Percentiles rank a stretch among this genome's conserved stretches.
Evolutionary conservation across 2,797 vertebrate species (phyloP).

Genomic region (Hypotaenidia okinawae): DNA sequence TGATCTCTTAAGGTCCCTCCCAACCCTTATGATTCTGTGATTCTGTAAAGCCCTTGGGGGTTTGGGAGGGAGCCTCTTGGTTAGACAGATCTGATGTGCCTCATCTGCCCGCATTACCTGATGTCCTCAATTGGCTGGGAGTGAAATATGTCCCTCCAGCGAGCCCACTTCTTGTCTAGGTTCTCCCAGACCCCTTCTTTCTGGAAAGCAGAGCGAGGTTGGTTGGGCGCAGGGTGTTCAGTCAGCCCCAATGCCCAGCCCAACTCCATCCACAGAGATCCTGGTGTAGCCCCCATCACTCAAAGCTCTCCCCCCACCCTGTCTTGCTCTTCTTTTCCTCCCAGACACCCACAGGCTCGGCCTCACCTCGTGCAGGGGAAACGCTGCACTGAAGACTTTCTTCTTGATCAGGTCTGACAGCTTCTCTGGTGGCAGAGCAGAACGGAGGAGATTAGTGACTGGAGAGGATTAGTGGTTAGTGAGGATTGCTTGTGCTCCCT

Average conservation of each 20-base stretch:
- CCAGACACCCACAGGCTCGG: rapidly evolving
- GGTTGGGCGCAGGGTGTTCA: neutral
- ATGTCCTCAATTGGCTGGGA: constrained; percentile 85
- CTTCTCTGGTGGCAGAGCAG: constrained; percentile 73
- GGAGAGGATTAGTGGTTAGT: too few species aligned
- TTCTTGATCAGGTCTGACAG: constrained; percentile 80
- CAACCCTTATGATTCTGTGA: too few species aligned
- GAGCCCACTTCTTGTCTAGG: constrained; percentile 83
- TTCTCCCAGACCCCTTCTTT: neutral
- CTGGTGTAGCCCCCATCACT: neutral
- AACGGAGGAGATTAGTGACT: neutral
- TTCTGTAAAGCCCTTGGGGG: neutral
- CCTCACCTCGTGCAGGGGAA: constrained; percentile 89
- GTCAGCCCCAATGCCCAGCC: neutral
- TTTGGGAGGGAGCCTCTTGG: neutral
- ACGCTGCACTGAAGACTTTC: constrained; percentile 85
- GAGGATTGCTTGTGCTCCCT: neutral
- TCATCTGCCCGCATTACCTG: constrained; percentile 79
- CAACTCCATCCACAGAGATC: neutral
- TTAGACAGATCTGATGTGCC: neutral
- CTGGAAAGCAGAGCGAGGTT: constrained; percentile 29
- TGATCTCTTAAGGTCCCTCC: too few species aligned
- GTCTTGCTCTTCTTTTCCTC: neutral
- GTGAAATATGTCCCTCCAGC: constrained; percentile 81
- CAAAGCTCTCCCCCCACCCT: neutral